Percentiles rank a stretch among this genome's conserved stretches.
Conservation (phyloP, 1,140 invertebrate species). For the Temnothorax longispinosus region DNA sequence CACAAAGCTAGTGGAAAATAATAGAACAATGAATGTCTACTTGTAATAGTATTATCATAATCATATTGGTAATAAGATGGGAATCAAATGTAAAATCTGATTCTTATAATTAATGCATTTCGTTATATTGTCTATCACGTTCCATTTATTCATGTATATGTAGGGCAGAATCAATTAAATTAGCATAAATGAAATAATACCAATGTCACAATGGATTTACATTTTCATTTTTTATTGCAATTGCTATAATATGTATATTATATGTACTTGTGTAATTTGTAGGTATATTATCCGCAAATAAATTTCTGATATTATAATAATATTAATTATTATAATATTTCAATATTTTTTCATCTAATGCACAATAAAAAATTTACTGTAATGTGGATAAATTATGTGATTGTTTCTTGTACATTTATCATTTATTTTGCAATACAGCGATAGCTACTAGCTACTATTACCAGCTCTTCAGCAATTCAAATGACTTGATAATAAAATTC, state of each 20-base stretch:
- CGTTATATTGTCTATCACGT: not conserved
- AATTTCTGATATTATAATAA: not conserved
- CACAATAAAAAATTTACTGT: not conserved
- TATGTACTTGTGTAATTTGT: not conserved
- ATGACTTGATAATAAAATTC: not conserved
- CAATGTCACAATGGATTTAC: not conserved
- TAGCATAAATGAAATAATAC: not conserved
- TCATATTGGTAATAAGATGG: not conserved
- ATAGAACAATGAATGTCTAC: not conserved
- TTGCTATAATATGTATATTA: not conserved
- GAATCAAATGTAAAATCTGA: not conserved
- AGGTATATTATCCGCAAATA: not conserved
- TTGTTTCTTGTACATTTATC: not conserved
- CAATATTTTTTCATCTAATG: not conserved
- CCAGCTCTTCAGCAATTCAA: not conserved
- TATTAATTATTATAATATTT: slow-evolving; percentile 1
- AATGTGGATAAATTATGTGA: not conserved
- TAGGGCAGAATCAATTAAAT: slow-evolving; percentile 7
- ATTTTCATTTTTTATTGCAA: not conserved
- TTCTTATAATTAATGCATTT: slow-evolving; percentile 4
- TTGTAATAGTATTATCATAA: not conserved
- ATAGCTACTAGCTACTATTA: not conserved
- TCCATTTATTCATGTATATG: not conserved
- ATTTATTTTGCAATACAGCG: not conserved
- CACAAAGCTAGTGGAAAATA: not conserved